phyloP scores from a whole-genome alignment of 2,113 vertebrate genomes.

The Patagioenas fasciata region DNA sequence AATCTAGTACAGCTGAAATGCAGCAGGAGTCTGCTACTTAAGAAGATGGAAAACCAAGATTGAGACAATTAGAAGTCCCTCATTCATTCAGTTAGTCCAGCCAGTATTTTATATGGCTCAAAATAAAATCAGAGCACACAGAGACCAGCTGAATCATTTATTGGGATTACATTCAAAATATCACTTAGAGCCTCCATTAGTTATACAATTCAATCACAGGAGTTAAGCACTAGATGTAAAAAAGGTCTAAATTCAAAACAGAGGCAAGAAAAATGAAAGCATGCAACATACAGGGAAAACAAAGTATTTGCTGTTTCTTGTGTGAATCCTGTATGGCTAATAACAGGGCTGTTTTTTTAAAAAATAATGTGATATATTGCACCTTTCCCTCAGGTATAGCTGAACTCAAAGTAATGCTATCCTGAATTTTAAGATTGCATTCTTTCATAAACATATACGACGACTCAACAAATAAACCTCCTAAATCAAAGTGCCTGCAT shows the following conservation, averaged over 20 bases:
- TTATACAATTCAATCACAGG: background rate
- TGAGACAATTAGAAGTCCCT: background rate
- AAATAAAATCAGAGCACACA: background rate
- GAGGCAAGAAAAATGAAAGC: background rate
- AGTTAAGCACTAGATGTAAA: background rate
- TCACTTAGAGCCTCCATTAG: background rate
- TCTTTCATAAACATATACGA: background rate
- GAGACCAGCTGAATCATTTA: background rate
- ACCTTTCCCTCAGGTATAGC: background rate
- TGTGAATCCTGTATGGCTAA: background rate
- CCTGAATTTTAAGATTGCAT: background rate
- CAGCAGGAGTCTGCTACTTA: background rate
- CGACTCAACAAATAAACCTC: background rate
- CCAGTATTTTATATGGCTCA: background rate
- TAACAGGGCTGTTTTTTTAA: background rate
- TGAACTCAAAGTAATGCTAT: background rate
- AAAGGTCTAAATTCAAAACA: background rate
- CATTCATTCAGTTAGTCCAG: background rate
- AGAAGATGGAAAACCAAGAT: background rate
- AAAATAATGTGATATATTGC: background rate
- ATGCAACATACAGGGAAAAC: background rate
- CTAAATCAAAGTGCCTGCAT: background rate
- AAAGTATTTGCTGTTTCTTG: background rate
- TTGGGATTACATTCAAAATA: background rate
- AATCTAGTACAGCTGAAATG: background rate